phyloP scores from a whole-genome alignment of 2,888 invertebrate species.

The Tiliacea citrago region DNA sequence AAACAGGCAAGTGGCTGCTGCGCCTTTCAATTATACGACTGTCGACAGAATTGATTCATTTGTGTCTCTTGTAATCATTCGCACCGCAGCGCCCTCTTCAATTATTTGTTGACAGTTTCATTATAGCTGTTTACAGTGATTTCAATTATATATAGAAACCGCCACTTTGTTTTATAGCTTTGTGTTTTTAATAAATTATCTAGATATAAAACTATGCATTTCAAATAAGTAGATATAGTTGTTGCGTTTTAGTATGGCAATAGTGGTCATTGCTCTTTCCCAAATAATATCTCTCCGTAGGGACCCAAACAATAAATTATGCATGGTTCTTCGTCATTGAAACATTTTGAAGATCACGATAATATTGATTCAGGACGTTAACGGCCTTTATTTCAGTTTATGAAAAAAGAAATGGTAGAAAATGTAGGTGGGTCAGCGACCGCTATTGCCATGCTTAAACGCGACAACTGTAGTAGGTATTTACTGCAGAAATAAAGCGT shows the following conservation, averaged over 20 bases:
- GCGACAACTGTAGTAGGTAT: background rate
- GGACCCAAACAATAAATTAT: background rate
- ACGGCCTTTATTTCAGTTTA: background rate
- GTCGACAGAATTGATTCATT: constrained; percentile 45
- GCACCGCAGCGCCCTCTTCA: constrained; percentile 22
- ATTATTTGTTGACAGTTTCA: constrained; percentile 12
- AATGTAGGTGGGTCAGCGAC: background rate
- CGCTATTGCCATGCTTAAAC: too few species aligned
- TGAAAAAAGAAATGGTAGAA: background rate
- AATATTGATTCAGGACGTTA: background rate
- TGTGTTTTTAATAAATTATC: background rate
- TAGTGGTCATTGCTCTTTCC: background rate
- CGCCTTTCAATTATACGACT: constrained; percentile 15
- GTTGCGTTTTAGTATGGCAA: background rate
- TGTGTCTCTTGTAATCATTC: constrained; percentile 24
- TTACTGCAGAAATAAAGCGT: background rate
- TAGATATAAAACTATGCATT: background rate
- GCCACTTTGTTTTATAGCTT: background rate
- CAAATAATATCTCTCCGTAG: background rate
- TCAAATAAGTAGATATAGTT: background rate
- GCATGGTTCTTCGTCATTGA: background rate
- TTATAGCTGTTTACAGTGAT: background rate
- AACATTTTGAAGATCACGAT: background rate
- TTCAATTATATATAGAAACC: constrained; percentile 9
- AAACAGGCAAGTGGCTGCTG: constrained; percentile 16